A percentile compares a stretch with the other conserved stretches of the same genome.
These are phyloP conservation scores for Eristalinus aeneus DNA, from an alignment of 2,888 invertebrate species.

Conservation along the genomic window DNA sequence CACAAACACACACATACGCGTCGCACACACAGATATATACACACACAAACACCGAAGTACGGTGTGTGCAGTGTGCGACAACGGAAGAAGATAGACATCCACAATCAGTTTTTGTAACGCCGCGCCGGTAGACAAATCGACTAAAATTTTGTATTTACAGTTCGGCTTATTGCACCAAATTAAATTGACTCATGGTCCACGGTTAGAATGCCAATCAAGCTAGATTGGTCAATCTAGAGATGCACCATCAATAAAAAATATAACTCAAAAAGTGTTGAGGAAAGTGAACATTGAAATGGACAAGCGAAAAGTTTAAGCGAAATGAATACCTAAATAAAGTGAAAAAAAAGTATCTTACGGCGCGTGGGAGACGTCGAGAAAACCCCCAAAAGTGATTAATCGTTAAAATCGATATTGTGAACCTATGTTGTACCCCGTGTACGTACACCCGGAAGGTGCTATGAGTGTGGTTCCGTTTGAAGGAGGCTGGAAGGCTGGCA, in stretches of 20 bases:
- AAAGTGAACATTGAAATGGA: not conserved
- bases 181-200: conserved; percentile 15
- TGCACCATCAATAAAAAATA: conserved; percentile 24
- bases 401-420: conserved; percentile 70
- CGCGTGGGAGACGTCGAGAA: conserved; percentile 65
- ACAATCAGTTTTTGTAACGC: conserved; percentile 68
- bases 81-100: conserved; percentile 62
- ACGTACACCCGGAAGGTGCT: conserved; percentile 61
- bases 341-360: conserved; percentile 27
- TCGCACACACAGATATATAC: conserved; percentile 4
- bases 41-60: not conserved
- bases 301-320: not conserved
- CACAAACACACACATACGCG: not conserved
- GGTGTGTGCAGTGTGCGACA: conserved; percentile 23
- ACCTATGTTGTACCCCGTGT: conserved; percentile 55
- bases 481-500: conserved; percentile 49
- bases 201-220: conserved; percentile 22
- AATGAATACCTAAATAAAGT: not conserved
- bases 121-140: conserved; percentile 66
- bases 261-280: not conserved
- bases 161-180: conserved; percentile 59
- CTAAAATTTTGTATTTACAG: conserved; percentile 52
- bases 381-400: conserved; percentile 70
- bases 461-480: conserved; percentile 51
- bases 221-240: conserved; percentile 24